Evolutionary conservation across 2,888 invertebrate genomes (phyloP), one percentile per base, ranked within the genome.

Genomic region (Cerastoderma edule): DNA sequence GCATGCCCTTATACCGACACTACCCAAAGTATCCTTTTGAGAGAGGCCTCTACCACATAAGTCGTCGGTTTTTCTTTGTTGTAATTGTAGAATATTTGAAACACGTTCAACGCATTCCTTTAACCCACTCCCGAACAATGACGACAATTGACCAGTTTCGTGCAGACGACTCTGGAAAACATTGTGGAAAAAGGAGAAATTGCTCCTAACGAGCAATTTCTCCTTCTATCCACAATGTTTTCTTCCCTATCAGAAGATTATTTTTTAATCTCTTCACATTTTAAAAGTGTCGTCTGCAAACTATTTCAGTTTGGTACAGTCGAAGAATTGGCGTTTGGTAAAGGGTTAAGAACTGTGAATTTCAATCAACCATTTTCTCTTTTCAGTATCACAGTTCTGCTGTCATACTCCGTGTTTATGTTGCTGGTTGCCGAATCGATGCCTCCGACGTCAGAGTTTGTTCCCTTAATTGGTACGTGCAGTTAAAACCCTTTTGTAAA

Each of bases 381-480:
- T 75, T 80, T 56, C 73, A 93, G 93, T 48, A 93, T 93, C 77
- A 93, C 93, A 0, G 93, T 93, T 1, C 89, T 93, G 4, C 84
- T 93, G 70, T 93, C 93, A 3, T 93, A 93, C 89, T 92, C 93
- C 33, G 93, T 93, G 75, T 90, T 93, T 78, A 92, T 93, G 93
- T 85, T 93, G 72, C 91, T 93, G 80, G 92, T 93, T 8, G 93
- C 93, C 0, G 93, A 93, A 80, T 93, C 92, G 72, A 93, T 93
- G 93, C 93, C 93, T 0, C 93, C 93, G 2, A 93, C 93, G 0
- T 93, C 93, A 4, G 93, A 93, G 66, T 93, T 93, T 85, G 93
- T 93, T 53, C 93, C 93, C 10, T 87, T 94, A 0, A 93, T 93
- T 71, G 93, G 93, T 93, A 76, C 73, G 85, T 69, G 48, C n/a